phyloP scores from a whole-genome alignment of 2,113 vertebrate species.

The Bubalus kerabau region DNA sequence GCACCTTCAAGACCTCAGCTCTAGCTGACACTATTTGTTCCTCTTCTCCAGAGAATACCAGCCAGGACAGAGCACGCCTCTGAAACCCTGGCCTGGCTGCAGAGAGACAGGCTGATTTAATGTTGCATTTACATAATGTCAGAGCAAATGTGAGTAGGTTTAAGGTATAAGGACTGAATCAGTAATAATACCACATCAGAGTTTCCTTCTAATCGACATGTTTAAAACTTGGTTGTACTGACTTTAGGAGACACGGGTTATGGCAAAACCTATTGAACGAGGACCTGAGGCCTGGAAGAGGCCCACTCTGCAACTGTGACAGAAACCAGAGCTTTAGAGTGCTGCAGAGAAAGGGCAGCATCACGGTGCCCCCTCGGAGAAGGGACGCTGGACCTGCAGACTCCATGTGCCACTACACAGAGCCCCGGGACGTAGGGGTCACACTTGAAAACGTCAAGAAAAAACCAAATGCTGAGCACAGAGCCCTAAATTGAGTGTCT shows the following conservation, averaged over 20 bases:
- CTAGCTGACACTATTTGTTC: neutral
- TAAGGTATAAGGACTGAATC: neutral
- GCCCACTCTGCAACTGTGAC: neutral
- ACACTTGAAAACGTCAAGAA: neutral
- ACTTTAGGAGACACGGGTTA: neutral
- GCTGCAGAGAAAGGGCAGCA: neutral
- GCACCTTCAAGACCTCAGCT: neutral
- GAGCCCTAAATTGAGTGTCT: neutral
- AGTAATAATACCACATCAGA: neutral
- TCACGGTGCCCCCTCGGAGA: neutral
- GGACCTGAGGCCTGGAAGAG: slow-evolving; percentile 23
- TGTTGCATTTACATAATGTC: neutral
- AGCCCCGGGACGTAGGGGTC: neutral
- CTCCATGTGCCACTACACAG: neutral
- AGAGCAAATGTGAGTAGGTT: slow-evolving; percentile 1
- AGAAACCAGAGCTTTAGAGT: neutral
- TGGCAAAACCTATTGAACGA: neutral
- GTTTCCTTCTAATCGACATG: slow-evolving; percentile 42
- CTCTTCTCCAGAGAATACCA: neutral
- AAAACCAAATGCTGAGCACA: neutral
- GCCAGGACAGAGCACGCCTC: neutral
- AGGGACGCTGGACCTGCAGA: neutral
- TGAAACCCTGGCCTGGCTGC: neutral
- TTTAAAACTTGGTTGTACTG: slow-evolving; percentile 18
- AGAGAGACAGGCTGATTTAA: neutral